These are phyloP conservation scores for Ophion costatus DNA, from an alignment of 2,888 invertebrate species.

Conservation along the genomic window DNA sequence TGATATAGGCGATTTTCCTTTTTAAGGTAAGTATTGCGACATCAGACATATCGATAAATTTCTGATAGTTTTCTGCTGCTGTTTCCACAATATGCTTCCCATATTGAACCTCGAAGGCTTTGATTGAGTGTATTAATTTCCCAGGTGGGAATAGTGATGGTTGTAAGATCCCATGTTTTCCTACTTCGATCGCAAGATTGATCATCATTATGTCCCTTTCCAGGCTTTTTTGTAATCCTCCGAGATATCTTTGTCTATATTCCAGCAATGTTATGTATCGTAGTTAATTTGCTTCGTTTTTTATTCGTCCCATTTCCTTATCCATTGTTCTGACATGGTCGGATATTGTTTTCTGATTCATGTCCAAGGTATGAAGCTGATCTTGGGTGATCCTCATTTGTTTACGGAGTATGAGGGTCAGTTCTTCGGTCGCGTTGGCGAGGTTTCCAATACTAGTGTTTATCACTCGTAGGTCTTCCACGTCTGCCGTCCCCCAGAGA, in stretches of 20 bases:
- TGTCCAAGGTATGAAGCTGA: constrained; percentile 12
- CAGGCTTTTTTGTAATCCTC: constrained; percentile 10
- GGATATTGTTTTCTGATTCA: constrained; percentile 7
- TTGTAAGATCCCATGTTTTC: constrained; percentile 29
- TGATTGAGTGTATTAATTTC: constrained; percentile 28
- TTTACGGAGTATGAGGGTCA: neutral
- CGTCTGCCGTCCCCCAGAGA: constrained; percentile 34
- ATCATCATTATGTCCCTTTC: constrained; percentile 15
- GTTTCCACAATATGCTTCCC: constrained; percentile 25
- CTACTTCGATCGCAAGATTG: constrained; percentile 31
- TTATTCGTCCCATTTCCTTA: neutral
- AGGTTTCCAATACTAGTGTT: constrained; percentile 13
- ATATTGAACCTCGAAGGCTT: constrained; percentile 23
- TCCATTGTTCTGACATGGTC: neutral
- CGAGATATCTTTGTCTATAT: constrained; percentile 32
- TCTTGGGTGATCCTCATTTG: constrained; percentile 38
- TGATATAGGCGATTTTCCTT: too few relatives aligned
- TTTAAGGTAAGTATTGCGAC: too few relatives aligned
- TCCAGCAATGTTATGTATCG: constrained; percentile 11
- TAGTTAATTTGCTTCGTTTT: constrained; percentile 20
- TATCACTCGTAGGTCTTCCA: constrained; percentile 23
- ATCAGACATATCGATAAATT: neutral
- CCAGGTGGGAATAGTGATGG: constrained; percentile 22
- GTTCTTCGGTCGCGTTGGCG: constrained; percentile 13
- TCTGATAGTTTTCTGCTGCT: constrained; percentile 28